Evolutionary conservation across 2,888 invertebrate species (phyloP).

Genomic region (Schrankia costaestrigalis): DNA sequence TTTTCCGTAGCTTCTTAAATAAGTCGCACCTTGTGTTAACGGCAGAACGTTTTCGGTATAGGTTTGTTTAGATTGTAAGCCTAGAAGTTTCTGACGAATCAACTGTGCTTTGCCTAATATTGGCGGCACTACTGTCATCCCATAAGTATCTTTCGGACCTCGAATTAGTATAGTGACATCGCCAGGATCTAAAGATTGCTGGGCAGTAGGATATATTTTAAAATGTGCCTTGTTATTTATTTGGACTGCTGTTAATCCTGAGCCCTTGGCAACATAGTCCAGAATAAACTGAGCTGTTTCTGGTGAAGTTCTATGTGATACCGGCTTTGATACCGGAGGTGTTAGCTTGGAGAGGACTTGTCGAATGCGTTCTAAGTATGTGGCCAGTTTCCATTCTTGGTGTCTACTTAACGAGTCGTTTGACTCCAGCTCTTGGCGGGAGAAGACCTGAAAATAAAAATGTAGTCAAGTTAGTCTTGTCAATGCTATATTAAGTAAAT

Average conservation of each 20-base stretch:
- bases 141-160: conserved; percentile 73
- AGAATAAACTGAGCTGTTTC: conserved; percentile 65
- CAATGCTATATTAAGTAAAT: too few species aligned
- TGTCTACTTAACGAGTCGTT: conserved; percentile 69
- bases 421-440: conserved; percentile 77
- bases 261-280: conserved; percentile 81
- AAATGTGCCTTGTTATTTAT: conserved; percentile 77
- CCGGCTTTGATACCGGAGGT: conserved; percentile 61
- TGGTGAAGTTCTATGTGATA: conserved; percentile 57
- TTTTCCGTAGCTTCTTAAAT: conserved; percentile 67
- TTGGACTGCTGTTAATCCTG: conserved; percentile 81
- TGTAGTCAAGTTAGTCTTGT: too few species aligned
- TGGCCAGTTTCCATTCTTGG: conserved; percentile 79
- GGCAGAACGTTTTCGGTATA: conserved; percentile 67
- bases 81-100: conserved; percentile 67
- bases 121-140: conserved; percentile 65
- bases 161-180: conserved; percentile 71
- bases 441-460: conserved; percentile 75
- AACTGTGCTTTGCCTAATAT: conserved; percentile 71
- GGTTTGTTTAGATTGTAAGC: conserved; percentile 55
- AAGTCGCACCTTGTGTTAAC: conserved; percentile 67
- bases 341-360: conserved; percentile 64
- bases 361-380: conserved; percentile 75
- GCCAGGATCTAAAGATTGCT: conserved; percentile 70
- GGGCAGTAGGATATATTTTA: conserved; percentile 80